These are phyloP conservation scores for Equus przewalskii DNA, from an alignment of 2,113 vertebrate genomes.

Conservation along the genomic window DNA sequence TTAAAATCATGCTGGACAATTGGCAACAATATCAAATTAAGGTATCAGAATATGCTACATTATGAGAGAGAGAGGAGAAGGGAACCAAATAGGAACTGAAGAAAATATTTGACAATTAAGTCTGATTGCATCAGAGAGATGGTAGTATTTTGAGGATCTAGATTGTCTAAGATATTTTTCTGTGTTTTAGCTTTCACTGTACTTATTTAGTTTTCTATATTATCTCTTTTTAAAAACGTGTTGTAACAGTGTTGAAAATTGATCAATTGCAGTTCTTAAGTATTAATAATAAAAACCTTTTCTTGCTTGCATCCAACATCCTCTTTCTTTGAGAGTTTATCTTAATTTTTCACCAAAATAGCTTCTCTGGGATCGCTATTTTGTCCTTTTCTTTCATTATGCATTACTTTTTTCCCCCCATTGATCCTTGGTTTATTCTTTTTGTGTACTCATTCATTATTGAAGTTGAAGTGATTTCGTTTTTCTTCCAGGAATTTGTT, in stretches of 20 bases:
- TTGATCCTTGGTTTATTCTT: not conserved
- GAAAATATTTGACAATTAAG: not conserved
- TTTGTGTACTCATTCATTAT: not conserved
- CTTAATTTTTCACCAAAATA: not conserved
- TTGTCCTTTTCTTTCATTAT: not conserved
- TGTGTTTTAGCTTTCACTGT: not conserved
- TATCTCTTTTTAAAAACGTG: not conserved
- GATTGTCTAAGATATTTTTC: not conserved
- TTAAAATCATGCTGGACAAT: not conserved
- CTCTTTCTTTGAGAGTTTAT: not conserved
- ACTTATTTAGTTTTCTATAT: not conserved
- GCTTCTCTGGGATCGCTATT: not conserved
- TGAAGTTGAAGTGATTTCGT: not conserved
- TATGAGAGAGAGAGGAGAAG: not conserved
- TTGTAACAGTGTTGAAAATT: not conserved
- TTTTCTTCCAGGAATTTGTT: not conserved
- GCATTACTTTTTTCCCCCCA: not conserved
- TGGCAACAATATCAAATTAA: not conserved
- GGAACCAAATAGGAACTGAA: not conserved
- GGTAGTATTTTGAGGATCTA: not conserved
- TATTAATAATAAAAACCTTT: not conserved
- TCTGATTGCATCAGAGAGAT: not conserved
- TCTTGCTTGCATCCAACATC: not conserved
- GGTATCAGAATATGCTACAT: not conserved
- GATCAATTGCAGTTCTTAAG: not conserved